Evolutionary conservation across 2,797 vertebrate genomes (phyloP).

Genomic region (Gallinago solitaria): DNA sequence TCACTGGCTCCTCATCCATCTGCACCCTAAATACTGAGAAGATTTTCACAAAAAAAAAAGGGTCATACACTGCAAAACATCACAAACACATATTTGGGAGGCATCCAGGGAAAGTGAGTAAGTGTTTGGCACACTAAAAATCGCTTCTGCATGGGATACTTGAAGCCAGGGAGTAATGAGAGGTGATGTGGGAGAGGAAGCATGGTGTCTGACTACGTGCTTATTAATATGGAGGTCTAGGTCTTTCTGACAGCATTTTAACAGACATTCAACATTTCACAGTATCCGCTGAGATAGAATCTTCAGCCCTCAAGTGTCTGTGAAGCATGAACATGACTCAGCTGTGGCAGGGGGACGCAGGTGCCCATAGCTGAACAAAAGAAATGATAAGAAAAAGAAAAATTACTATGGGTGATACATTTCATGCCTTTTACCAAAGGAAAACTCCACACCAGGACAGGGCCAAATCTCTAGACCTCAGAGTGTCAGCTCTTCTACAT

Average conservation of each 20-base stretch:
- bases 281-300: neutral
- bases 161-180: neutral
- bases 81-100: neutral
- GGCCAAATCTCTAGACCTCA: neutral
- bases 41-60: neutral
- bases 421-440: neutral
- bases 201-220: rapidly evolving
- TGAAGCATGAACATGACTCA: neutral
- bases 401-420: neutral
- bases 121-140: neutral
- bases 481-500: neutral
- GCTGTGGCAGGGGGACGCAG: neutral
- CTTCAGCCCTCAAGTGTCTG: neutral
- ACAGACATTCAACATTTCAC: neutral
- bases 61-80: neutral
- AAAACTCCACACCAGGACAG: neutral
- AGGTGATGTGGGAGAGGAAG: neutral
- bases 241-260: neutral
- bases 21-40: neutral
- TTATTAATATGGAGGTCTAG: neutral
- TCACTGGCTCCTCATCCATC: neutral
- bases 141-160: neutral
- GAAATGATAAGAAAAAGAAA: neutral
- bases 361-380: neutral
- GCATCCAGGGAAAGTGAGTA: neutral